Conservation (phyloP, 2,113 vertebrate species). For the Zosterops japonicus region DNA sequence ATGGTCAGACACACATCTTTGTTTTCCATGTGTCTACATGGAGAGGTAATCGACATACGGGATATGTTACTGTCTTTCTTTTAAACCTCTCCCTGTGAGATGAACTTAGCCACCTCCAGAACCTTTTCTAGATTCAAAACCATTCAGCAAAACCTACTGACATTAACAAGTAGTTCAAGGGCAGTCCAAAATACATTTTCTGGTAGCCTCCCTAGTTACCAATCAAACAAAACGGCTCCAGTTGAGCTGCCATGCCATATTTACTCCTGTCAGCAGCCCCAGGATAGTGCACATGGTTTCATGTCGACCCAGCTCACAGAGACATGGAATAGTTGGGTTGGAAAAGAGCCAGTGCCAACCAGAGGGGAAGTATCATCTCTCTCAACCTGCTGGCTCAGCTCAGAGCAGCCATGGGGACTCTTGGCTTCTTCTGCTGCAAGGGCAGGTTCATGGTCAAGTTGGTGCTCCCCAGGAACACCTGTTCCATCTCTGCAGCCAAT, state of each 20-base stretch:
- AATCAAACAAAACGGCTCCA: not conserved
- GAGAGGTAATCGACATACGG: not conserved
- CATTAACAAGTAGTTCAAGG: not conserved
- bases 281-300: not conserved
- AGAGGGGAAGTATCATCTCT: not conserved
- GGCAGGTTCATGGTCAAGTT: not conserved
- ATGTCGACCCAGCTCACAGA: not conserved
- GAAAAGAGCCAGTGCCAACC: not conserved
- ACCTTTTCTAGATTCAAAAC: not conserved
- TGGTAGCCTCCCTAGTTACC: not conserved
- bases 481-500: not conserved
- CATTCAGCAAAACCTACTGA: not conserved
- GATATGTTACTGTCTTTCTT: not conserved
- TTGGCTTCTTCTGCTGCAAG: not conserved
- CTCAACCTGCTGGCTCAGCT: not conserved
- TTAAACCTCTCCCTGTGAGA: not conserved
- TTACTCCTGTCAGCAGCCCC: not conserved
- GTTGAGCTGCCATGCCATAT: not conserved
- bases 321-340: not conserved
- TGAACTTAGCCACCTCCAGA: not conserved
- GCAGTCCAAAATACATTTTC: not conserved
- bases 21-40: accelerated
- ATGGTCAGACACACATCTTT: not conserved
- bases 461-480: not conserved
- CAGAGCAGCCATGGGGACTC: not conserved